phyloP scores from a whole-genome alignment of 2,888 invertebrate species.

The Drosophila mimica region DNA sequence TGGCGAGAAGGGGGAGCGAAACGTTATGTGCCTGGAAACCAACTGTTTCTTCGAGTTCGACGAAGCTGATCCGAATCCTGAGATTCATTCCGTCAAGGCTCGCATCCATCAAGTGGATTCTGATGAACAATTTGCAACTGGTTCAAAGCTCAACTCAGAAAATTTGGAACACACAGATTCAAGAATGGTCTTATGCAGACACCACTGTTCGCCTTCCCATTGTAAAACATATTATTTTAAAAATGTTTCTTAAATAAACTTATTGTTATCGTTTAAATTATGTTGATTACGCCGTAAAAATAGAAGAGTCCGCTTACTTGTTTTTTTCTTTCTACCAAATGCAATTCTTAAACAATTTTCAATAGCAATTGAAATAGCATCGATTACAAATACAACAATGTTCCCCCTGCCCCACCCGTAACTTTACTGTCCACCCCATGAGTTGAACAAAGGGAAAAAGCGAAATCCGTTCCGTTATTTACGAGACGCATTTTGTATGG shows the following conservation, averaged over 20 bases:
- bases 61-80: not conserved
- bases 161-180: not conserved
- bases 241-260: not conserved
- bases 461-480: conserved; percentile 70
- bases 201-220: conserved; percentile 23
- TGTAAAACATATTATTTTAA: conserved; percentile 4
- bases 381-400: conserved; percentile 65
- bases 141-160: not conserved
- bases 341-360: conserved; percentile 22
- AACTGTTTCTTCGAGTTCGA: conserved; percentile 22
- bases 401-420: not conserved
- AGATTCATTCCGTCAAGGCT: not conserved
- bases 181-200: not conserved
- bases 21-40: not conserved
- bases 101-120: conserved; percentile 30
- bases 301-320: not conserved
- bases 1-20: not conserved
- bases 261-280: not conserved
- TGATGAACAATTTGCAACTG: not conserved
- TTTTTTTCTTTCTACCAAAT: not conserved
- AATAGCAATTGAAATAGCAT: conserved; percentile 48
- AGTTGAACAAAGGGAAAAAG: conserved; percentile 38
- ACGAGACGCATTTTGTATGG: conserved; percentile 78
- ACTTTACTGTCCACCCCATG: not conserved
- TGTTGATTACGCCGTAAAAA: not conserved